Percentiles rank a stretch among this genome's conserved stretches.
phyloP scores from a whole-genome alignment of 2,888 invertebrate genomes.

The Drymonia ruficornis region DNA sequence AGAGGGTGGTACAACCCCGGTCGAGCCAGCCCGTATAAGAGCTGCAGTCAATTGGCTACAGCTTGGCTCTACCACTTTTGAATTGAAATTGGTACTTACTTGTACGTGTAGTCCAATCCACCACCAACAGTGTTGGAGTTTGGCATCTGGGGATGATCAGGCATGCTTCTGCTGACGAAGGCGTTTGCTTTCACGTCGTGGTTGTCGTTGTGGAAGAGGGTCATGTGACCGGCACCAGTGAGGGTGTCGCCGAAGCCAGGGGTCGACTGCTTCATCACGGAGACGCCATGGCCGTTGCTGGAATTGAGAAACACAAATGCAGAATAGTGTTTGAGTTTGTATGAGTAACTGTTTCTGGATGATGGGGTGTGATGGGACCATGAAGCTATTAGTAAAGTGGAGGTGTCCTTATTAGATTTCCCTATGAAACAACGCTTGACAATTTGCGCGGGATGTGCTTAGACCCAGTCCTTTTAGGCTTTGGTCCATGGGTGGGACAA shows the following conservation, averaged over 20 bases:
- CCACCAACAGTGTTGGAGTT: slow-evolving; percentile 47
- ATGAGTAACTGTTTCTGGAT: too few species aligned
- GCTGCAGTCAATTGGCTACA: too few species aligned
- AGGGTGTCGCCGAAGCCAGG: slow-evolving; percentile 49
- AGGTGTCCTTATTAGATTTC: too few species aligned
- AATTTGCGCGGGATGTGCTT: too few species aligned
- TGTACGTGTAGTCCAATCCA: slow-evolving; percentile 42
- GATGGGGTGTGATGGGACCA: too few species aligned
- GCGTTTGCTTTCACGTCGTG: slow-evolving; percentile 46
- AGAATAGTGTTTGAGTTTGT: not conserved
- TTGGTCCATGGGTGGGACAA: too few species aligned
- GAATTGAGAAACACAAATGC: slow-evolving; percentile 9
- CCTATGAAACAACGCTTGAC: too few species aligned
- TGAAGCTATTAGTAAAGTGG: too few species aligned
- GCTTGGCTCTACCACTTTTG: too few species aligned
- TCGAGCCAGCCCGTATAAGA: too few species aligned
- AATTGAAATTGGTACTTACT: slow-evolving; percentile 40
- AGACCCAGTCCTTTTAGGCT: too few species aligned
- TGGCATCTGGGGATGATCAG: slow-evolving; percentile 26
- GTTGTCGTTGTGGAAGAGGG: slow-evolving; percentile 45
- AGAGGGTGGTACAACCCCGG: too few species aligned
- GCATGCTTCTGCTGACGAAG: slow-evolving; percentile 43
- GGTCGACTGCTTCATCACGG: slow-evolving; percentile 43
- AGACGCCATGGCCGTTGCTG: slow-evolving; percentile 46
- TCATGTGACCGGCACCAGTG: slow-evolving; percentile 49